phyloP scores from a whole-genome alignment of 2,113 vertebrate species.

The Pterocles burchelli region DNA sequence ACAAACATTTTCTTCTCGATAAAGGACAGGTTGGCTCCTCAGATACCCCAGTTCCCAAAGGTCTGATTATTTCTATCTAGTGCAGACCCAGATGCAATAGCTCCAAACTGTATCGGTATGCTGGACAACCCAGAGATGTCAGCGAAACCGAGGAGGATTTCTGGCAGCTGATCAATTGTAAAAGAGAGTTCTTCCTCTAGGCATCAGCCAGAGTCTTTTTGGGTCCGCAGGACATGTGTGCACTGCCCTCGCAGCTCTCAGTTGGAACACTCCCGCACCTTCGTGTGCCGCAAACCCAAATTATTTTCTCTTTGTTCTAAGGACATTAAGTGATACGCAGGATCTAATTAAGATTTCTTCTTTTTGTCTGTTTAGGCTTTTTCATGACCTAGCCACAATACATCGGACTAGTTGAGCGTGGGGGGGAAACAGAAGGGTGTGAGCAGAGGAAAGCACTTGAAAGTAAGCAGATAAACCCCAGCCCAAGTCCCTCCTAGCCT shows the following conservation, averaged over 20 bases:
- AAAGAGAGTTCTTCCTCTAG: not conserved
- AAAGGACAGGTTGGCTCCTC: not conserved
- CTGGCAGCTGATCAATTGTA: not conserved
- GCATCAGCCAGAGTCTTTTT: not conserved
- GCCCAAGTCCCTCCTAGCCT: rapidly evolving
- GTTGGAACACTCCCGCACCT: not conserved
- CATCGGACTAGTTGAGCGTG: not conserved
- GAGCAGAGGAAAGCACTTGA: conserved; percentile 29
- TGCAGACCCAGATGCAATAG: not conserved
- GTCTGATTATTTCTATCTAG: not conserved
- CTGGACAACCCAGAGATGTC: not conserved
- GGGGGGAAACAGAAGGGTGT: not conserved
- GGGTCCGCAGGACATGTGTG: not conserved
- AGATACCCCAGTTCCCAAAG: not conserved
- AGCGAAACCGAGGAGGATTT: not conserved
- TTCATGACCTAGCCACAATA: not conserved
- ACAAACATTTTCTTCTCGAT: not conserved
- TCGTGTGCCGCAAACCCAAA: not conserved
- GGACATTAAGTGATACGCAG: not conserved
- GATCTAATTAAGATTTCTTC: not conserved
- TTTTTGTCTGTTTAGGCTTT: not conserved
- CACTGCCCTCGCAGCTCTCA: not conserved
- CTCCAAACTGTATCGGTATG: not conserved
- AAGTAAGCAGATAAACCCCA: conserved; percentile 26
- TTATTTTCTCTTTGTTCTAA: not conserved